Conservation (phyloP, 2,797 vertebrate genomes). For the Alauda arvensis region DNA sequence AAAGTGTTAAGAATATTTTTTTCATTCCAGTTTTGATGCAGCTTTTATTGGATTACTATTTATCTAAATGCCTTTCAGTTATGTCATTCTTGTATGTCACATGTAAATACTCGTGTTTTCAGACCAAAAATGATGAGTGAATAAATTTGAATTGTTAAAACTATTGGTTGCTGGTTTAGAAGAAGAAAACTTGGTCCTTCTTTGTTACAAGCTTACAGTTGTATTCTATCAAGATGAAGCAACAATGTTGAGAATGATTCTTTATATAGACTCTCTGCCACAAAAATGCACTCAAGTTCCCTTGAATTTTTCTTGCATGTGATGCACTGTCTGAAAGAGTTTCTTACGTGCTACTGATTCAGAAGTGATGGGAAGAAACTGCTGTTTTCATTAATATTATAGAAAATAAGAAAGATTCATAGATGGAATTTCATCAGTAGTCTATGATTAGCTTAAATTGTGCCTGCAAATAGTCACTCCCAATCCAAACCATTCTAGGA, state of each 20-base stretch:
- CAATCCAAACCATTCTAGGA: not conserved
- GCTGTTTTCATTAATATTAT: not conserved
- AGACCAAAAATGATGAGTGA: not conserved
- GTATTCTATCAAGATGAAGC: not conserved
- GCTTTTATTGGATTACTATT: not conserved
- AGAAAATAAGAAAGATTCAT: not conserved
- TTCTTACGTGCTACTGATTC: not conserved
- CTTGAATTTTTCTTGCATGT: not conserved
- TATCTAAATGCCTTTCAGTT: not conserved
- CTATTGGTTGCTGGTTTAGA: not conserved
- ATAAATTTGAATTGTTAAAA: not conserved
- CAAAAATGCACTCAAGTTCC: not conserved
- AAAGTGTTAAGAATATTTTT: not conserved
- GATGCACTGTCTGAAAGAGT: not conserved
- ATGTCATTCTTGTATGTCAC: not conserved
- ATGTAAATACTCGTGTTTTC: not conserved
- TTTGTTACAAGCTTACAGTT: not conserved
- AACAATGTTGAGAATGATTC: not conserved
- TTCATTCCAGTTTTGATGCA: not conserved
- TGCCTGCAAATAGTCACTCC: not conserved
- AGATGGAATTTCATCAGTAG: not conserved
- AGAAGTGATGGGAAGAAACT: not conserved
- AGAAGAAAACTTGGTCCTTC: not conserved
- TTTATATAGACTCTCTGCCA: not conserved
- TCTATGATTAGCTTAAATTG: not conserved